Percentiles rank a stretch among this genome's conserved stretches.
Evolutionary conservation across 1,140 invertebrate genomes (phyloP).

Genomic region (Lepidurus apus): DNA sequence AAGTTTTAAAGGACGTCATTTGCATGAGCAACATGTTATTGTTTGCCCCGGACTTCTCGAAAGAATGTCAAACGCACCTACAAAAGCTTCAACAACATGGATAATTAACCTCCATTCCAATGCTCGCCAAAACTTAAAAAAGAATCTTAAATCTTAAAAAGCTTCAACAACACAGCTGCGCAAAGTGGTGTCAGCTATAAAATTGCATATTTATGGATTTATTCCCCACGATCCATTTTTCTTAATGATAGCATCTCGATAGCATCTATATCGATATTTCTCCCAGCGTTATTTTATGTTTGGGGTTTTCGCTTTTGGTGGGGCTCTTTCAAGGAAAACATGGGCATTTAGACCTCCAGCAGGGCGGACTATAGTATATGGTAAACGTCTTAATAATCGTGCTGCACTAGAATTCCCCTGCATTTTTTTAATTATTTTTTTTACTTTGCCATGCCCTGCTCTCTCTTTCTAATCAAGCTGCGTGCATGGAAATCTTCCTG

Average conservation of each 20-base stretch:
- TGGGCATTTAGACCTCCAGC: not conserved
- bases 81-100: too few relatives aligned
- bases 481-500: not conserved
- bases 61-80: not conserved
- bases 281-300: not conserved
- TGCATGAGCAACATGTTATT: constrained; percentile 14
- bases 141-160: too few relatives aligned
- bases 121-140: too few relatives aligned
- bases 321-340: not conserved
- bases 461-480: not conserved
- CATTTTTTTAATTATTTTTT: not conserved
- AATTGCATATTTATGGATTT: not conserved
- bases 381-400: constrained; percentile 22
- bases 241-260: not conserved
- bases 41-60: not conserved
- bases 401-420: not conserved
- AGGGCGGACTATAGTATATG: not conserved
- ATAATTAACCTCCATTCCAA: too few relatives aligned
- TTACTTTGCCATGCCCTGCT: not conserved
- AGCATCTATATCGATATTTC: not conserved
- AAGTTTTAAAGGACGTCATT: not conserved
- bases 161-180: too few relatives aligned
- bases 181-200: not conserved
- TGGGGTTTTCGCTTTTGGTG: not conserved
- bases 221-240: not conserved